Base-by-base conservation (phyloP, 2,797 vertebrate species). In the Hafferia zeledoni region DNA sequence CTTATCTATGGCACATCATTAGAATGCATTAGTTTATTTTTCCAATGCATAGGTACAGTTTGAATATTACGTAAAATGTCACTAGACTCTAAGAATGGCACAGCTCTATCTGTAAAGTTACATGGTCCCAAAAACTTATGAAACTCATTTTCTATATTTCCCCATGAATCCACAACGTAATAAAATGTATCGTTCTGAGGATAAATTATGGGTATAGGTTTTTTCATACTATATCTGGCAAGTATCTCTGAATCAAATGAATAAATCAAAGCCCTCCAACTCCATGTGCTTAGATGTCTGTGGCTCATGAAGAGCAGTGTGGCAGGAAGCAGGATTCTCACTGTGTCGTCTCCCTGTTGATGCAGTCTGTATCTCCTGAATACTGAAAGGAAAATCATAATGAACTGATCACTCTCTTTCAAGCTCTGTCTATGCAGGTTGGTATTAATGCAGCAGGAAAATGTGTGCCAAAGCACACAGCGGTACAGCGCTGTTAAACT, bases 191-290 rank as follows among this genome's bases (percentile, higher is more conserved):
- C 75, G 46, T 60, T 89, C 56, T 80, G 64, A 80, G 46, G 65
- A 43, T 75, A 90, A 78, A 41, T 93, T 87, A 80, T 44, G n/a
- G 39, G 5, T 47, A 50, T 44, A n/a, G 1, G 25, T 41, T 55
- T 94, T 88, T 91, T 74, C 44, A 4, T 89, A 77, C 47, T 60
- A 11, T 80, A 87, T 79, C 77, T 90, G 52, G 55, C 63, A 89
- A 72, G 69, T 76, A 80, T 17, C n/a, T 72, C 57, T 80, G 87
- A 92, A 87, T 74, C 72, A 81, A 80, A 81, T 68, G n/a, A 85
- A 94, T 94, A 93, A 85, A 91, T 92, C 55, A 75, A 78, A 95
- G 87, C 43, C 69, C 55, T 93, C 56, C 78, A 18, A 63, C 91
- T 92, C 83, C 65, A 4, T 59, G 57, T 91, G 43, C 50, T 60